Evolutionary conservation across 1,140 invertebrate genomes (phyloP), one percentile per base, ranked within the genome.

Genomic region (Drosophila pseudoobscura): DNA sequence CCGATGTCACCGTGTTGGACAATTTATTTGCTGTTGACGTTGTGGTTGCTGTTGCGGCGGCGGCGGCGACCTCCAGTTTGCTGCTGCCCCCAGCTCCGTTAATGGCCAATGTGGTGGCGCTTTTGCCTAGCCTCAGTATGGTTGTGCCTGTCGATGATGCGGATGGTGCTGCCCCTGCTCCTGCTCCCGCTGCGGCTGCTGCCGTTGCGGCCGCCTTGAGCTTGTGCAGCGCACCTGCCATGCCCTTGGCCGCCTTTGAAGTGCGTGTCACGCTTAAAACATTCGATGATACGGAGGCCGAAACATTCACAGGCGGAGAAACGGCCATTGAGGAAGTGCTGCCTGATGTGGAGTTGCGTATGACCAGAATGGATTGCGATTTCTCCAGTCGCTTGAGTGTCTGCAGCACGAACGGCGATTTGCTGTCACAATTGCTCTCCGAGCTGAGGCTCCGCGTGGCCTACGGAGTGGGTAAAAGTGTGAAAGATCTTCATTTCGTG

Each of bases 311-410:
- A 17, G 47, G 76, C 15, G 70, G 55, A 20, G 65, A 53, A 1
- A 57, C 72, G 41, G 60, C 62, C 54, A 66, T 82, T 35, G 68
- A 65, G 57, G 56, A n/a, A 31, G 20, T 39, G 49, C 20, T 57
- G 44, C 35, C 15, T 9, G 73, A 39, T 9, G 74, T 56, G 13
- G 89, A 77, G 62, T 91, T 91, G 7, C 91, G 87, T 75, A 91
- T 91, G 6, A 91, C 91, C 52, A 91, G 56, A 17, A 91, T 91
- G 26, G 90, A 91, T 61, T 91, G 91, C 0, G 90, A 91, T 71
- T 91, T 91, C 64, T 91, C 91, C 47, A 91, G 59, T 6, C 91
- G 89, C 55, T 91, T 91, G 6, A 91, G 70, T 13, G 91, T 91
- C 61, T 91, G 91, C 64, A 91, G 63, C 46, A 91, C 85, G 76